Base-by-base conservation (phyloP, 2,888 invertebrate genomes). In the Dermolepida albohirtum region DNA sequence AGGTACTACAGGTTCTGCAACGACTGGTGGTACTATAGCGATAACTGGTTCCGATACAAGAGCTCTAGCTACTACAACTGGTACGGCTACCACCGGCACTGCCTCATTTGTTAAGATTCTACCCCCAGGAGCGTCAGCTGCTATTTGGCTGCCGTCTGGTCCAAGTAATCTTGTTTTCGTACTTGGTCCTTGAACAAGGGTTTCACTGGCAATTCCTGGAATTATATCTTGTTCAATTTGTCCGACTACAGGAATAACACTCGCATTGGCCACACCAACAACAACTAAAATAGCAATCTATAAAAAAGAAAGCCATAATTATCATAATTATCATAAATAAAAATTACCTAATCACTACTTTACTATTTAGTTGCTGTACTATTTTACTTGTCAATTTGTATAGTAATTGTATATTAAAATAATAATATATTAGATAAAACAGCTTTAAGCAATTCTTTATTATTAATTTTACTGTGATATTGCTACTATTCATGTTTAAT, bases 151-250 rank as follows among this genome's bases (percentile, higher is more conserved):
- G 22, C 72, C 72, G 41, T 72, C 72, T 11, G 71, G 67, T 4
- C 71, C 72, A 2, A 70, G 59, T 16, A 72, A 62, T 22, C 64
- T 49, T 14, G 72, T 59, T 17, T 70, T 71, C n/a, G 68, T 70
- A 47, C 72, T 72, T 47, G 73, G 73, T 8, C 73, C 71, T 70
- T 71, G 71, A 40, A 71, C 54, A 44, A 67, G 52, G 17, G 65
- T 62, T 43, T 64, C 65, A 14, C 50, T 65, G 27, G 68, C 68
- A 29, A 68, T 59, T 22, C 64, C 64, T 4, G 69, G 69, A 44
- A 66, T 62, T 27, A 69, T 49, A 47, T 69, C 69, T 10, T 69
- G 69, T 34, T 66, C 69, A 40, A 69, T 66, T 52, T 66, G 69
- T 8, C 69, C 69, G 6, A 52, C 55, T 1, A 57, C 16, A 11